Evolutionary conservation across 2,888 invertebrate genomes (phyloP).

Genomic region (Clusia tigrina): DNA sequence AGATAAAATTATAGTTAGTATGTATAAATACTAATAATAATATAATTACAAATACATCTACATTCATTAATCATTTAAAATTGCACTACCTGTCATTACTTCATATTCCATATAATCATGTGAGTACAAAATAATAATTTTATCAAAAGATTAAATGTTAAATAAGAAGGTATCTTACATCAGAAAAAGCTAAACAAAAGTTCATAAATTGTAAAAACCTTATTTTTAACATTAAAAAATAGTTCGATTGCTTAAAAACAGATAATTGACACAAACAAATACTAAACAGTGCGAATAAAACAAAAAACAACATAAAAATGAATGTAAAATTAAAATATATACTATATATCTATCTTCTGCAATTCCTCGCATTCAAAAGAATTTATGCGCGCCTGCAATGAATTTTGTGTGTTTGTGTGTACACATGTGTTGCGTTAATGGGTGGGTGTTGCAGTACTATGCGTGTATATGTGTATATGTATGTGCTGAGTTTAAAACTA

Average conservation of each 20-base stretch:
- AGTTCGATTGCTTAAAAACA: too few relatives aligned
- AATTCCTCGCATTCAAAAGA: too few relatives aligned
- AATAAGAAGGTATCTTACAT: background rate
- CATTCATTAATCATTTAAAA: slow-evolving; percentile 45
- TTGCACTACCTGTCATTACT: slow-evolving; percentile 45
- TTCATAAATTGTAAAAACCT: too few relatives aligned
- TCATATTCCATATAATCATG: slow-evolving; percentile 1
- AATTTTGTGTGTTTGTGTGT: too few relatives aligned
- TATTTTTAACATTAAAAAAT: too few relatives aligned
- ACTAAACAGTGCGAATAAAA: too few relatives aligned
- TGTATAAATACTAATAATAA: slow-evolving; percentile 38
- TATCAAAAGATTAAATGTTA: background rate
- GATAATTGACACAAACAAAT: too few relatives aligned
- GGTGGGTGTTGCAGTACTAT: background rate
- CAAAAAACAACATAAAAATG: background rate
- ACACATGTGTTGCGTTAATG: slow-evolving; percentile 2
- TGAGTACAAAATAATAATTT: slow-evolving; percentile 31
- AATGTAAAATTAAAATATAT: background rate
- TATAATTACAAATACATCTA: slow-evolving; percentile 54
- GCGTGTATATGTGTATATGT: slow-evolving; percentile 15
- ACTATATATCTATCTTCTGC: background rate
- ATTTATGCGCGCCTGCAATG: too few relatives aligned
- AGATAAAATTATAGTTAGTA: slow-evolving; percentile 34
- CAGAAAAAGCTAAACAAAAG: background rate
- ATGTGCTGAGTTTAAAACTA: background rate